Percentiles rank a stretch among this genome's conserved stretches.
These are phyloP conservation scores for Brachystomella parvula DNA, from an alignment of 1,140 invertebrate genomes.

Conservation along the genomic window DNA sequence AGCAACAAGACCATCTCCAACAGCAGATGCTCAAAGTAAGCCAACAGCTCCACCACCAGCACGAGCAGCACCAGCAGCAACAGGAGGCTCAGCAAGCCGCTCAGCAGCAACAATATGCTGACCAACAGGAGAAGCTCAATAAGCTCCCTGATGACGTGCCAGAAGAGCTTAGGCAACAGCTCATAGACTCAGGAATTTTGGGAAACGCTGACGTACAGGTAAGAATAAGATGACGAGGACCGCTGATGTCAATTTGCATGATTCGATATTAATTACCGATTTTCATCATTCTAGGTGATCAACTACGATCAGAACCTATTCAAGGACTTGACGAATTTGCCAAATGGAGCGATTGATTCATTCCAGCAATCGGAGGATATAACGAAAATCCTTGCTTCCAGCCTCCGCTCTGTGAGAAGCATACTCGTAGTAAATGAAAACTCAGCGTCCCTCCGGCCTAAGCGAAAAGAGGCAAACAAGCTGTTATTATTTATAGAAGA, in stretches of 20 bases:
- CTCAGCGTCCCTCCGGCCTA: neutral
- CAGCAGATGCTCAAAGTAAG: slow-evolving; percentile 31
- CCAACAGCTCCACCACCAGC: slow-evolving; percentile 9
- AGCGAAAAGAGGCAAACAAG: neutral
- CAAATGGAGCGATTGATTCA: slow-evolving; percentile 58
- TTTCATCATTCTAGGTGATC: slow-evolving; percentile 44
- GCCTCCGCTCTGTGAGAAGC: neutral
- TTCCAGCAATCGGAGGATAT: slow-evolving; percentile 44
- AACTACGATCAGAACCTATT: slow-evolving; percentile 78
- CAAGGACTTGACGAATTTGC: slow-evolving; percentile 54
- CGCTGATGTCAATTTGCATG: neutral
- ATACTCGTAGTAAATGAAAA: slow-evolving; percentile 2
- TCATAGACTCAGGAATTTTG: slow-evolving; percentile 73
- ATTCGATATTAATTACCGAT: neutral
- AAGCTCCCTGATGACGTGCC: slow-evolving; percentile 72
- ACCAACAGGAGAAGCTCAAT: slow-evolving; percentile 29
- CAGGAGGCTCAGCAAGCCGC: slow-evolving; percentile 9
- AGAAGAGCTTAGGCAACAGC: slow-evolving; percentile 69
- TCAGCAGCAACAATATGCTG: slow-evolving; percentile 13
- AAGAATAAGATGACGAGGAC: too few species aligned
- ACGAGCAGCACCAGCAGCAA: slow-evolving; percentile 9
- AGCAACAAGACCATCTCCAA: slow-evolving; percentile 42
- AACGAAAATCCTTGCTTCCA: neutral
- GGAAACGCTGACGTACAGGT: slow-evolving; percentile 78
- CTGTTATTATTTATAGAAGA: slow-evolving; percentile 1